These are phyloP conservation scores for Caenorhabditis angaria DNA, from an alignment of 2,888 invertebrate species.

Conservation along the genomic window DNA sequence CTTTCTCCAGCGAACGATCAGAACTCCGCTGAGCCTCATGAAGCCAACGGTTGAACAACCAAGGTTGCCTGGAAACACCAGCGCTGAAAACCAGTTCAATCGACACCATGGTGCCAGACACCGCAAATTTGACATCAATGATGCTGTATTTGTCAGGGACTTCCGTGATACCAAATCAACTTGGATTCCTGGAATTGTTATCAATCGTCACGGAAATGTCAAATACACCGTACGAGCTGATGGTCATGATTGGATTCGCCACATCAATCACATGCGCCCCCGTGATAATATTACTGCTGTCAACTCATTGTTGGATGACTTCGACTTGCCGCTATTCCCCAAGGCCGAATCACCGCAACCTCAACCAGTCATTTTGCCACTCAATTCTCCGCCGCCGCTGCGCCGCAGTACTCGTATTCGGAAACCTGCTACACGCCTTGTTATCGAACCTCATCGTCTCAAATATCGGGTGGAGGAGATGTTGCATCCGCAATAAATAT, in stretches of 20 bases:
- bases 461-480: too few relatives aligned
- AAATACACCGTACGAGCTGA: background rate
- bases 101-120: constrained; percentile 11
- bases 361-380: too few relatives aligned
- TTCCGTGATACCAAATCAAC: constrained; percentile 9
- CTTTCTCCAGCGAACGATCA: constrained; percentile 36
- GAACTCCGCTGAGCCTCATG: constrained; percentile 17
- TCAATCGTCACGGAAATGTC: background rate
- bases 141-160: constrained; percentile 20
- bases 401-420: too few relatives aligned
- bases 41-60: background rate
- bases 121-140: constrained; percentile 10
- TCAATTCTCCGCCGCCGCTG: too few relatives aligned
- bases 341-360: background rate
- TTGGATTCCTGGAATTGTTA: constrained; percentile 14
- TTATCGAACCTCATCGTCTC: too few relatives aligned
- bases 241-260: constrained; percentile 8
- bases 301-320: constrained; percentile 7
- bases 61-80: background rate
- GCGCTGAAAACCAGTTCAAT: constrained; percentile 23
- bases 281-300: constrained; percentile 1
- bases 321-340: constrained; percentile 6
- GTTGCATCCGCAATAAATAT: too few relatives aligned
- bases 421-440: too few relatives aligned
- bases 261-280: constrained; percentile 17